Evolutionary conservation across 2,888 invertebrate genomes (phyloP).

Genomic region (Ptilodon capucinus): DNA sequence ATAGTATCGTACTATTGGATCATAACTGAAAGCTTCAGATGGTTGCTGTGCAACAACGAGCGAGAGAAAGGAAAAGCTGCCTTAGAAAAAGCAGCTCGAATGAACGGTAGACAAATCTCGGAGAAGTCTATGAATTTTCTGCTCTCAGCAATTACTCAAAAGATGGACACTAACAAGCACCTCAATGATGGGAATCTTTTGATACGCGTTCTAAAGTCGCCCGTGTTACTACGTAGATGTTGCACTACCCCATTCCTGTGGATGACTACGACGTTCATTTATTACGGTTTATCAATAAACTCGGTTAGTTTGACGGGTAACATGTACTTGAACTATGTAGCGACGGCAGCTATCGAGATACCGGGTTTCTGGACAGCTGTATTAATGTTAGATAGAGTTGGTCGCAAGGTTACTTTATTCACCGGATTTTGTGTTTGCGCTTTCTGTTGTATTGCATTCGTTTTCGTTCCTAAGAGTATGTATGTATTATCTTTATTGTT

Average conservation of each 20-base stretch:
- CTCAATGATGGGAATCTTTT: conserved; percentile 44
- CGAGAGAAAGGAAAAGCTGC: conserved; percentile 83
- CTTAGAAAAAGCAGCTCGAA: conserved; percentile 82
- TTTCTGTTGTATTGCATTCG: conserved; percentile 77
- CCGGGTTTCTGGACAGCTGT: conserved; percentile 87
- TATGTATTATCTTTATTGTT: conserved; percentile 56
- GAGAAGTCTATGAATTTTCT: conserved; percentile 66
- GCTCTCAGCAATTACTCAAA: conserved; percentile 53
- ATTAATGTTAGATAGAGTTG: conserved; percentile 83
- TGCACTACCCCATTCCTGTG: conserved; percentile 89
- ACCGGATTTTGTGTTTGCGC: conserved; percentile 71
- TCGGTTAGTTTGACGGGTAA: conserved; percentile 88
- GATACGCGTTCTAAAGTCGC: conserved; percentile 76
- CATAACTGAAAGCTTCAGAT: conserved; percentile 88
- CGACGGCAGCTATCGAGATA: conserved; percentile 85
- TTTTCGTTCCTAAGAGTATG: conserved; percentile 67
- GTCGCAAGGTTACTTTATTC: conserved; percentile 72
- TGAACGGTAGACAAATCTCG: conserved; percentile 82
- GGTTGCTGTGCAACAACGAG: conserved; percentile 87
- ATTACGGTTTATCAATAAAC: conserved; percentile 90
- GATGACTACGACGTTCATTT: conserved; percentile 90
- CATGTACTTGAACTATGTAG: conserved; percentile 89
- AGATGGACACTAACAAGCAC: conserved; percentile 34
- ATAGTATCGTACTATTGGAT: conserved; percentile 86
- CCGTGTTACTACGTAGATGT: conserved; percentile 81